Evolutionary conservation across 30 jellyfish, hydroid and myxozoan genomes (phyloP), one percentile per base, ranked within the genome.

Genomic region (Cassiopea andromeda): DNA sequence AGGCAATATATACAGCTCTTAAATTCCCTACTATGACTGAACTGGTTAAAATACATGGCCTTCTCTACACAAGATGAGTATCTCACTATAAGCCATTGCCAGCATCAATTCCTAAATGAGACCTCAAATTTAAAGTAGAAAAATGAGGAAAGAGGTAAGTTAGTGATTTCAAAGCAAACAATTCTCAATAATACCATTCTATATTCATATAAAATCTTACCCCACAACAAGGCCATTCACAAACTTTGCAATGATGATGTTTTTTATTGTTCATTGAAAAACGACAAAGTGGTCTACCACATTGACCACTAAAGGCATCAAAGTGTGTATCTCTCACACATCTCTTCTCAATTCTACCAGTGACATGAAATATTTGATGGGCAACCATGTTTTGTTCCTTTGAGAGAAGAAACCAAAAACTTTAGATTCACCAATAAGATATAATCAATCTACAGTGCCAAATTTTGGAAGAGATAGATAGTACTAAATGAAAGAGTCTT

Each of bases 211-310:
- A 4, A 7, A 59, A 73, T 45, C 89, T 49, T 69, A 87, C 94
- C 85, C 94, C 94, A 69, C 94, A 87, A 48, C 94, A 87, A 19
- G 94, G 94, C 94, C 94, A 87, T 82, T 87, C 94, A 87, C 94
- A 87, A 48, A 77, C 50, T 68, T 78, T 87, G 73, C 94, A 87
- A 58, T 87, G 94, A 78, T 87, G 94, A 57, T 87, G 94, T 86
- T 87, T 87, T 66, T 79, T 78, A 60, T 87, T 87, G 73, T 82
- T 82, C 48, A 68, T 49, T 45, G 87, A 72, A 87, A 87, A 87
- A 48, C 94, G 61, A 73, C 94, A 87, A 38, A 47, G 73, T 1
- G 90, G 49, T 57, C 94, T 59, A 14, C 94, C 94, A 87, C 94
- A 87, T 18, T 45, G 45, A 19, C 94, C 94, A 87, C 58, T 77